phyloP scores from a whole-genome alignment of 2,797 vertebrate genomes.

The Furcifer pardalis region DNA sequence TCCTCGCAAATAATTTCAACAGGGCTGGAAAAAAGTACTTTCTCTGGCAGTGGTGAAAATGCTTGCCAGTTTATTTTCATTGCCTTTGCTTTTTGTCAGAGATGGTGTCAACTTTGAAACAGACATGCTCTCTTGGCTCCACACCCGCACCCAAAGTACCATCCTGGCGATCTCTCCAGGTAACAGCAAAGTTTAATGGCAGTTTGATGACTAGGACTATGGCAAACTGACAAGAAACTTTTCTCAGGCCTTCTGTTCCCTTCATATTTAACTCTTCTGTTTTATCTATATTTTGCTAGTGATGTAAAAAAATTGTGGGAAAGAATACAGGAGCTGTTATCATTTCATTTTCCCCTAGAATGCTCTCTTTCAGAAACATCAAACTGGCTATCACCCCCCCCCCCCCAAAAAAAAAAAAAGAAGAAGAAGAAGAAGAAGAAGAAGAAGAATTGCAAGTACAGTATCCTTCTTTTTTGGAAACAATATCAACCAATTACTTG shows the following conservation, averaged over 20 bases:
- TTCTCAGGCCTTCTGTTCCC: neutral
- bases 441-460: too few relatives aligned
- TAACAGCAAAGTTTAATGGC: neutral
- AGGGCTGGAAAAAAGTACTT: neutral
- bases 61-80: neutral
- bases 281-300: neutral
- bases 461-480: too few relatives aligned
- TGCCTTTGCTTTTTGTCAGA: neutral
- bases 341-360: neutral
- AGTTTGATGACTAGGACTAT: neutral
- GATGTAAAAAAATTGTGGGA: neutral
- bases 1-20: neutral
- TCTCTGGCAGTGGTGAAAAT: neutral
- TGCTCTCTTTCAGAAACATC: neutral
- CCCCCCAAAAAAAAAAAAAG: too few relatives aligned
- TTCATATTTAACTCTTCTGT: neutral
- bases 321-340: neutral
- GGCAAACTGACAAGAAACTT: neutral
- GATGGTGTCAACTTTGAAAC: neutral
- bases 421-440: too few relatives aligned
- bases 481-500: too few relatives aligned
- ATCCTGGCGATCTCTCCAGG: neutral
- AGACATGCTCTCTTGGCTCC: too few relatives aligned
- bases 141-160: neutral
- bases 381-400: neutral